phyloP scores from a whole-genome alignment of 2,888 invertebrate genomes.

The Thymelicus lineola region DNA sequence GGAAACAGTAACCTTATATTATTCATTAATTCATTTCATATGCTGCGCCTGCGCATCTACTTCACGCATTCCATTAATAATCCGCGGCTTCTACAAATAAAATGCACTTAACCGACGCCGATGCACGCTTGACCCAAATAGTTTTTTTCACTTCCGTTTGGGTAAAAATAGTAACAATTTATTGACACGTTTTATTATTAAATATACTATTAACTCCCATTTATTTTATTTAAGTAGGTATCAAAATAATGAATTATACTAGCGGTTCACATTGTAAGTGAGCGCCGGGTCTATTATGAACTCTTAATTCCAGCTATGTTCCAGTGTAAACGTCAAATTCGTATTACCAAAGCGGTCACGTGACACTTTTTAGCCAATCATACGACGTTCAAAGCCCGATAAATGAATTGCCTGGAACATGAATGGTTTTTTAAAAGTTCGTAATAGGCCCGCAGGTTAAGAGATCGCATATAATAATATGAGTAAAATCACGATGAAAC shows the following conservation, averaged over 20 bases:
- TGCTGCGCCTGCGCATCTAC: neutral
- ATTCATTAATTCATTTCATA: conserved; percentile 5
- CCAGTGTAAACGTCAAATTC: too few species aligned
- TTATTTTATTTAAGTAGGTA: neutral
- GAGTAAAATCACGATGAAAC: too few species aligned
- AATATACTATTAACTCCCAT: neutral
- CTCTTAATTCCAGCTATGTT: too few species aligned
- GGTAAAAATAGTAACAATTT: neutral
- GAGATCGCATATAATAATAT: too few species aligned
- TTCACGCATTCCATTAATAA: neutral
- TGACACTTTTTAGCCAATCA: too few species aligned
- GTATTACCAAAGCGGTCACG: too few species aligned
- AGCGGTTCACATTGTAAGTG: too few species aligned
- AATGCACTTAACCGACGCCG: conserved; percentile 3
- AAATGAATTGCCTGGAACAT: too few species aligned
- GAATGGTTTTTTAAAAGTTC: too few species aligned
- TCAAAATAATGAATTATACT: neutral
- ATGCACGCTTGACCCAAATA: conserved; percentile 4
- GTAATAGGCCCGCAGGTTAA: too few species aligned
- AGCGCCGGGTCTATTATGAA: too few species aligned
- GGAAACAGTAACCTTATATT: neutral
- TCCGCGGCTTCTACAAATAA: conserved; percentile 4
- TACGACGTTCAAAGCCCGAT: too few species aligned
- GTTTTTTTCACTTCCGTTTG: neutral
- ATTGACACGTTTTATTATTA: conserved; percentile 2